phyloP scores from a whole-genome alignment of 2,888 invertebrate genomes.

The Rotaria sp. region DNA sequence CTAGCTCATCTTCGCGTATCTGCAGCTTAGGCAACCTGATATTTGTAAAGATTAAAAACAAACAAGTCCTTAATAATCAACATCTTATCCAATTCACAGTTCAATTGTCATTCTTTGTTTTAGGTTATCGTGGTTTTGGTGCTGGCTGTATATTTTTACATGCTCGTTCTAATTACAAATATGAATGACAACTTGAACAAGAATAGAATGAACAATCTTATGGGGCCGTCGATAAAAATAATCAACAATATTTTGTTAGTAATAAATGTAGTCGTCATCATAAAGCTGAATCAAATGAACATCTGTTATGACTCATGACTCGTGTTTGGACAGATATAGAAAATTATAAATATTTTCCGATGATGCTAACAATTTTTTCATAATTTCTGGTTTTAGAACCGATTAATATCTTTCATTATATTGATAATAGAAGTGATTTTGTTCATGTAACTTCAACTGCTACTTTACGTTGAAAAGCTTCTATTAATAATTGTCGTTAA shows the following conservation, averaged over 20 bases:
- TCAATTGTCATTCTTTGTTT: neutral
- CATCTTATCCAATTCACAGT: too few relatives aligned
- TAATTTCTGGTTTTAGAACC: too few relatives aligned
- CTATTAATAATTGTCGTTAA: too few relatives aligned
- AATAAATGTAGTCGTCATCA: neutral
- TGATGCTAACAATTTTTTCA: too few relatives aligned
- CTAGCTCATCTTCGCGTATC: constrained; percentile 88
- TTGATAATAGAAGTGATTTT: too few relatives aligned
- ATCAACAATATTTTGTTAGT: neutral
- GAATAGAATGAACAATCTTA: constrained; percentile 63
- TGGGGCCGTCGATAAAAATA: constrained; percentile 56
- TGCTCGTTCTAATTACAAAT: constrained; percentile 94
- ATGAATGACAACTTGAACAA: constrained; percentile 93
- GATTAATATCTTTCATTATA: too few relatives aligned
- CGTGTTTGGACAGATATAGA: too few relatives aligned
- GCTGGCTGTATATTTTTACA: constrained; percentile 98
- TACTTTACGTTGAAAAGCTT: too few relatives aligned
- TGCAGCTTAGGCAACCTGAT: constrained; percentile 97
- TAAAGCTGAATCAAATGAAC: too few relatives aligned
- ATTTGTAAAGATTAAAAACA: constrained; percentile 99
- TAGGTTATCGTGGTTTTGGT: constrained; percentile 85
- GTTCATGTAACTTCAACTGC: too few relatives aligned
- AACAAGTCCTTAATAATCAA: constrained; percentile 63
- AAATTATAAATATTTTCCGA: too few relatives aligned
- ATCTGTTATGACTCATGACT: too few relatives aligned